Base-by-base conservation (phyloP, 1,140 invertebrate genomes). In the Brachionus rubens region DNA sequence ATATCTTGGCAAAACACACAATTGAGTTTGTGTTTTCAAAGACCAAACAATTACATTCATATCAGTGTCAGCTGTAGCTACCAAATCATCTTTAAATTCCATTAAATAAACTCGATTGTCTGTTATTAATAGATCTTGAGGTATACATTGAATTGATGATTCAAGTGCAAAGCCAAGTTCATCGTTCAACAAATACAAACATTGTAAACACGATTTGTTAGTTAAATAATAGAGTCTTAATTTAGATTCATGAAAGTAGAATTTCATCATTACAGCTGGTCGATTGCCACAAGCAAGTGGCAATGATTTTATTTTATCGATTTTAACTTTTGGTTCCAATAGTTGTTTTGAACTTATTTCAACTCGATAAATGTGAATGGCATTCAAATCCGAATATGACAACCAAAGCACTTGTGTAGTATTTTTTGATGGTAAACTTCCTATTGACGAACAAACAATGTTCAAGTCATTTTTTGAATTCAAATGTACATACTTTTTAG, bases 401-500 rank as follows among this genome's bases (percentile, higher is more conserved):
- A 72, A 24, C 68, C 68, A 72, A 24, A 72, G 16, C 28, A n/a
- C 30, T n/a, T 72, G 50, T 7, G 50, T 5, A 10, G 3, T 19
- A 33, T 72, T 19, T 1, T 30, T 33, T 4, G 6, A 10, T 9
- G 68, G 68, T 41, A 40, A 1, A 9, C 30, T 7, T 12, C 68
- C 68, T 4, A 72, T 50, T 24, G 68, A 72, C 12, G 87, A 87
- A 80, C 88, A 90, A 6, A 88, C 80, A 19, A 92, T 89, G 19
- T 83, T 85, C 79, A 90, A 89, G 7, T 87, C 85, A 1, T 85
- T 82, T 80, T 89, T 88, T 5, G 87, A 86, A 67, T 86, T 84
- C 48, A 91, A 80, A 78, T 89, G 83, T 4, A 92, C 78, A 4
- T 91, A 80, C 80, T 90, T 90, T 6, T 88, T 82, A 1, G 90